A percentile compares a stretch with the other conserved stretches of the same genome.
These are phyloP conservation scores for Lasioglossum oenotherae DNA, from an alignment of 2,888 invertebrate genomes.

Conservation along the genomic window DNA sequence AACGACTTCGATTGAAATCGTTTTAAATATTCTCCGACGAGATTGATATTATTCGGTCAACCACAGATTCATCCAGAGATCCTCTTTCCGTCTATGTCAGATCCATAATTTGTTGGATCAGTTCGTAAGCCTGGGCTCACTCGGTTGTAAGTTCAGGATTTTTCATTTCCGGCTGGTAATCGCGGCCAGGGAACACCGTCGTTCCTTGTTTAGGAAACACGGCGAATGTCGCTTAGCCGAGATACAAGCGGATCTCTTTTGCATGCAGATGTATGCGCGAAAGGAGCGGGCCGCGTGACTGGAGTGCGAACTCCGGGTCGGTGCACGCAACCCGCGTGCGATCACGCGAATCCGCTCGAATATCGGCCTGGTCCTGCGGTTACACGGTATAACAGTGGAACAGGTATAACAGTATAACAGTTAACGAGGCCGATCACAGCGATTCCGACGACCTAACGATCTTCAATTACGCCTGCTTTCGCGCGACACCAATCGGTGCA, in stretches of 20 bases:
- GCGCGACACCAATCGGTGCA: background rate
- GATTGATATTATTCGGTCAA: no score
- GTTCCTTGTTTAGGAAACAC: slow-evolving; percentile 17
- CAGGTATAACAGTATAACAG: background rate
- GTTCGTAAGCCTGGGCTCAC: background rate
- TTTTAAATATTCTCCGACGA: no score
- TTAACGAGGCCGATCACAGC: slow-evolving; percentile 14
- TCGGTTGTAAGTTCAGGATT: slow-evolving; percentile 17
- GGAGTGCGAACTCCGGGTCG: slow-evolving; percentile 17
- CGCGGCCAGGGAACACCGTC: background rate
- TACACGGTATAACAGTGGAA: background rate
- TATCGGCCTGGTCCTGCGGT: background rate
- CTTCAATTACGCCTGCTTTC: slow-evolving; percentile 14
- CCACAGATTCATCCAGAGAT: no score
- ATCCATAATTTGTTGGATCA: background rate
- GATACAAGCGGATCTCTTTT: slow-evolving; percentile 21
- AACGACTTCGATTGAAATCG: no score
- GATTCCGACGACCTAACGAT: slow-evolving; percentile 6
- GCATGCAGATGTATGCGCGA: slow-evolving; percentile 24
- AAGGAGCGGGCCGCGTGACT: slow-evolving; percentile 24
- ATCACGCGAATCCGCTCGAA: slow-evolving; percentile 5
- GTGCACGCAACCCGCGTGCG: slow-evolving; percentile 23
- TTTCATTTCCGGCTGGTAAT: slow-evolving; percentile 34
- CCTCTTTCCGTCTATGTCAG: background rate
- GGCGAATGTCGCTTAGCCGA: slow-evolving; percentile 11